Evolutionary conservation across 2,113 vertebrate genomes (phyloP), one percentile per base, ranked within the genome.

Genomic region (Etheostoma spectabile): DNA sequence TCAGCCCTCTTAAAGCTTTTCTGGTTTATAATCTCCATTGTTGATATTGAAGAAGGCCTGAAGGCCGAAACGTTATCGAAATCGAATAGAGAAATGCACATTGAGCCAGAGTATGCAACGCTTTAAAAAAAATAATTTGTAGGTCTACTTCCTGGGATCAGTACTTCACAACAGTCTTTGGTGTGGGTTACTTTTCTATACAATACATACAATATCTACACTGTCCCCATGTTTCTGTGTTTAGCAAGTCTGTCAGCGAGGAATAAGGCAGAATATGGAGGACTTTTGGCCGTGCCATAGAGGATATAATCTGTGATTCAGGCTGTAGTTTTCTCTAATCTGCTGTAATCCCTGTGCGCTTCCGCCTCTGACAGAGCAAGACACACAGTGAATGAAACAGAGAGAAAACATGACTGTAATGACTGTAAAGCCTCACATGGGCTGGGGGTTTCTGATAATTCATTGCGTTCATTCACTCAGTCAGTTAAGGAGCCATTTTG

Each of bases 301-400:
- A 86, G 67, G 30, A 33, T 71, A 24, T 92, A 93, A 93, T 93
- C 92, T 86, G 82, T 79, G 80, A 89, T 83, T 92, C 78, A 78
- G 66, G 76, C 88, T 90, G 88, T 85, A 82, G 88, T 77, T 78
- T 80, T 67, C 78, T 86, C 78, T 93, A 94, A 94, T 94, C 92
- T 89, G 82, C 84, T 87, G 75, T 94, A 93, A 94, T 93, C 92
- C 88, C 80, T n/a, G 68, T 52, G 46, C 22, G 22, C 67, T 18
- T 65, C 61, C 33, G 85, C 80, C 79, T 60, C 38, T 2, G 45
- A 63, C 66, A 79, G 74, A 77, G 76, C 38, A 59, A 11, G 61
- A 59, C 22, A 45, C 70, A 72, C 62, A 70, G 51, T 38, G 75
- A 87, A 74, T 62, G 55, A 81, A 80, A 53, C 24, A 33, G 30